Evolutionary conservation across 2,888 invertebrate genomes (phyloP), one percentile per base, ranked within the genome.

Genomic region (Fragum whitleyi): DNA sequence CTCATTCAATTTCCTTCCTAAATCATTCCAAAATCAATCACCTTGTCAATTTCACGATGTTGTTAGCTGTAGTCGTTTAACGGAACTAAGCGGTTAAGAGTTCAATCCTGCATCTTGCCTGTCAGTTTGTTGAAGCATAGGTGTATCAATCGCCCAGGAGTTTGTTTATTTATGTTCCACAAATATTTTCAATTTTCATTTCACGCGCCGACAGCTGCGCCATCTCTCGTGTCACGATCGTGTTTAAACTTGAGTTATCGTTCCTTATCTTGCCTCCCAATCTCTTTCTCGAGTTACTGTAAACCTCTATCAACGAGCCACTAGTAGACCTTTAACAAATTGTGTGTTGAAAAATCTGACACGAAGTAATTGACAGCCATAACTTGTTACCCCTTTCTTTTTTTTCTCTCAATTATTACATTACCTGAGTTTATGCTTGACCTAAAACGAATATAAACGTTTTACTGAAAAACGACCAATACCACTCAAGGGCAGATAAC

Each of bases 161-260:
- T 23, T 11, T 81, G 75, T 81, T 81, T 81, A 81, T 81, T 78
- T 78, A 61, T 51, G 7, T 26, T 61, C 26, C 67, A 71, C 72
- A 81, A 81, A 77, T 78, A 81, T 78, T 81, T 81, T 73, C 79
- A 69, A 71, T 68, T 73, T 73, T 65, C 61, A 53, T 51, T 19
- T 55, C 29, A 21, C 26, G 26, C 16, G 16, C 23, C 51, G 65
- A 71, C 83, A 83, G 83, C 74, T 83, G 79, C 42, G 36, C 39
- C 36, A n/a, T 65, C 42, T 83, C 65, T 57, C 36, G 61, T 61
- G 69, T 42, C 76, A 76, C 11, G 36, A 47, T 42, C 59, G 70
- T 76, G 70, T 69, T 76, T 76, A 59, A 76, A 62, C 36, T 36
- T 53, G 47, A 71, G 70, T 65, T 77, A 77, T 72, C 72, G 62